phyloP scores from a whole-genome alignment of 2,797 vertebrate genomes.

The Oreochromis mossambicus region DNA sequence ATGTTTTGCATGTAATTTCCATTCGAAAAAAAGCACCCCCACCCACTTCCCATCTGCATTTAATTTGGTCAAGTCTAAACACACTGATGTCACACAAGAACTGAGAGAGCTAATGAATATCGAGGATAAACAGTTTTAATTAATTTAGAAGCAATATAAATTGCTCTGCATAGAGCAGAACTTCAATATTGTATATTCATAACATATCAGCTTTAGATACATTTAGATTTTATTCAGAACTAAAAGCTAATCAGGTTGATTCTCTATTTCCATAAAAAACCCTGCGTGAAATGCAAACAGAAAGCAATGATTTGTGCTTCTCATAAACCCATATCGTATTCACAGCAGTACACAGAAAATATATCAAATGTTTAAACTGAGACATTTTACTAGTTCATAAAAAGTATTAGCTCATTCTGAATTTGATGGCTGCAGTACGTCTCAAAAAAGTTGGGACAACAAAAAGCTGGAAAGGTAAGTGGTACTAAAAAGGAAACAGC shows the following conservation, averaged over 20 bases:
- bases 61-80: neutral
- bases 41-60: neutral
- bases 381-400: neutral
- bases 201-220: neutral
- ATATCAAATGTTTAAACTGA: neutral
- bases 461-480: neutral
- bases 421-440: neutral
- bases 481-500: neutral
- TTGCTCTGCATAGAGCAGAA: neutral
- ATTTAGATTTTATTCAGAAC: neutral
- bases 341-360: neutral
- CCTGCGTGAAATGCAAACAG: neutral
- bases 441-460: neutral
- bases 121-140: neutral
- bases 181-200: neutral
- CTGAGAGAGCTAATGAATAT: neutral
- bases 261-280: neutral
- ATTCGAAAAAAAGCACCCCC: neutral
- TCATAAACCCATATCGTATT: neutral
- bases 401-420: neutral
- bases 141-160: neutral
- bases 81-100: neutral
- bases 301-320: neutral
- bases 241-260: neutral
- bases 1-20: neutral